These are phyloP conservation scores for Rhynchomys soricoides DNA, from an alignment of 2,113 vertebrate genomes.

Conservation along the genomic window DNA sequence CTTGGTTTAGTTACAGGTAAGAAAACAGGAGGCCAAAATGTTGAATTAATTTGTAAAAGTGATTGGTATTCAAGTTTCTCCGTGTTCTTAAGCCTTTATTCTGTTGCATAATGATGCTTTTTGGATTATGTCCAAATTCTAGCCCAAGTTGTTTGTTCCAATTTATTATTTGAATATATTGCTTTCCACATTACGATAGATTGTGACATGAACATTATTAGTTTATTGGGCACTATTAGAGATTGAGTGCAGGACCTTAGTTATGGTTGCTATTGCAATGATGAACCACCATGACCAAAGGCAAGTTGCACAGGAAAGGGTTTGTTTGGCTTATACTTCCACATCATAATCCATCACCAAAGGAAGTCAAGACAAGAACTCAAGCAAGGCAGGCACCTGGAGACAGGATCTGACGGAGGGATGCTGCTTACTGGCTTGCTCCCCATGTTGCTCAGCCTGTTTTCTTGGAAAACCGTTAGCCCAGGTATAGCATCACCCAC, in stretches of 20 bases:
- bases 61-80: background rate
- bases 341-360: background rate
- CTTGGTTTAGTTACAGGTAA: constrained; percentile 7
- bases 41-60: background rate
- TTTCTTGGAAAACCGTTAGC: background rate
- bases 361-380: background rate
- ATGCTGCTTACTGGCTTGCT: background rate
- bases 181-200: background rate
- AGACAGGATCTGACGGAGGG: background rate
- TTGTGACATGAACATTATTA: background rate
- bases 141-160: background rate
- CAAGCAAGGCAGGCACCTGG: background rate
- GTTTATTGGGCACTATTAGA: background rate
- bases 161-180: background rate
- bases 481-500: background rate
- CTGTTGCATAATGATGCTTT: background rate
- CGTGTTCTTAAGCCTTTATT: background rate
- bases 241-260: background rate
- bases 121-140: constrained; percentile 41
- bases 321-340: background rate
- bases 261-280: background rate
- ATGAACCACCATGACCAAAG: background rate
- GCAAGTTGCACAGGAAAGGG: background rate
- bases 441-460: background rate
- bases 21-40: background rate